Evolutionary conservation across 2,888 invertebrate genomes (phyloP).

Genomic region (Gnatocerus cornutus): DNA sequence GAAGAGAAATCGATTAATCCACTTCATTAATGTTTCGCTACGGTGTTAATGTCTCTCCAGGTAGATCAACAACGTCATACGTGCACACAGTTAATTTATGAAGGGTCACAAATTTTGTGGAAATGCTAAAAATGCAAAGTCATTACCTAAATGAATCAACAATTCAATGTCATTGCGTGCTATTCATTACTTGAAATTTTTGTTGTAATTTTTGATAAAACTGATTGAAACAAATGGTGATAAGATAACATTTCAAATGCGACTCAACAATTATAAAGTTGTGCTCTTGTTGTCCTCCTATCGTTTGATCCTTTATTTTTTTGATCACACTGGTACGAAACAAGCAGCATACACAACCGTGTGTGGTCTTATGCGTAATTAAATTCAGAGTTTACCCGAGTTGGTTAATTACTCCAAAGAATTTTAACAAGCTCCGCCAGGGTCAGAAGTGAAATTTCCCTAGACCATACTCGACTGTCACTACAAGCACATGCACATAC

Average conservation of each 20-base stretch:
- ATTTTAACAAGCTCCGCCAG: constrained; percentile 48
- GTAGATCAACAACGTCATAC: neutral
- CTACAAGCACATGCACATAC: constrained; percentile 41
- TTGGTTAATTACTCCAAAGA: constrained; percentile 54
- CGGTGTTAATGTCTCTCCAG: neutral
- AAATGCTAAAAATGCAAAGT: neutral
- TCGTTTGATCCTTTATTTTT: constrained; percentile 51
- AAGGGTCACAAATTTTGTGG: neutral
- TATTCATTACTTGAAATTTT: too few species aligned
- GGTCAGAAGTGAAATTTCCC: constrained; percentile 38
- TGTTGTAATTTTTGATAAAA: too few species aligned
- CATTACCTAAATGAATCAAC: constrained; percentile 2
- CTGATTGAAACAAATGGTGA: constrained; percentile 13
- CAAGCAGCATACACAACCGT: constrained; percentile 58
- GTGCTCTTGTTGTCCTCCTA: constrained; percentile 23
- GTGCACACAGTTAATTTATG: neutral
- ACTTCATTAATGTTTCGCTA: constrained; percentile 3
- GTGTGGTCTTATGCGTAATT: constrained; percentile 59
- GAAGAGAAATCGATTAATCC: neutral
- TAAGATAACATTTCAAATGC: constrained; percentile 29
- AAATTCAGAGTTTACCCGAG: constrained; percentile 49
- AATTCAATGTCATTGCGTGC: constrained; percentile 1
- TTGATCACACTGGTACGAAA: constrained; percentile 59
- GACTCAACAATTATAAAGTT: constrained; percentile 26
- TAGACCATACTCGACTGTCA: constrained; percentile 41